These are phyloP conservation scores for Thalassaphorura encarpata DNA, from an alignment of 1,140 invertebrate species.

Conservation along the genomic window DNA sequence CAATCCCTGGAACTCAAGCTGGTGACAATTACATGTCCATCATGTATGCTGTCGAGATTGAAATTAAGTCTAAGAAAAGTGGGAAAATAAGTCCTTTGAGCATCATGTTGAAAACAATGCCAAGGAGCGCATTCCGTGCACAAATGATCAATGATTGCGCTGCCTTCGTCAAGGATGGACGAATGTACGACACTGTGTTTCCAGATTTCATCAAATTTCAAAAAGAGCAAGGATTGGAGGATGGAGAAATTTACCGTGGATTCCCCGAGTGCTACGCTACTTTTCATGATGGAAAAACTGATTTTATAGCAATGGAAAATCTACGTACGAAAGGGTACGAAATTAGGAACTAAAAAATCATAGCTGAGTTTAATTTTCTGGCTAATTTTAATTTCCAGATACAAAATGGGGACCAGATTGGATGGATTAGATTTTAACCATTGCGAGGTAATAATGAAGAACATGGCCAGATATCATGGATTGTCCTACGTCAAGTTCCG, in stretches of 20 bases:
- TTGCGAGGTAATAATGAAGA: constrained; percentile 23
- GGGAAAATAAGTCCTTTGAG: not conserved
- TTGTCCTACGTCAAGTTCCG: constrained; percentile 36
- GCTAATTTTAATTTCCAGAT: constrained; percentile 1
- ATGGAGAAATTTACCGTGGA: not conserved
- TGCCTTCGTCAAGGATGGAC: constrained; percentile 14
- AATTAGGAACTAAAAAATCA: no score
- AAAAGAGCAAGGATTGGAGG: not conserved
- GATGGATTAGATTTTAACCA: constrained; percentile 14
- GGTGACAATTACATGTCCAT: constrained; percentile 45
- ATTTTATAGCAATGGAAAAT: not conserved
- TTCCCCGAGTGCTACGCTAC: constrained; percentile 6
- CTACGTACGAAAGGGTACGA: not conserved
- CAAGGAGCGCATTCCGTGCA: constrained; percentile 3
- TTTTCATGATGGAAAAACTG: not conserved
- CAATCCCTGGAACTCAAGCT: constrained; percentile 38
- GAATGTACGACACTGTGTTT: constrained; percentile 12
- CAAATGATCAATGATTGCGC: constrained; percentile 8
- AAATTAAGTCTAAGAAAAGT: constrained; percentile 12
- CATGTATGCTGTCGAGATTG: constrained; percentile 36
- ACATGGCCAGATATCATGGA: constrained; percentile 38
- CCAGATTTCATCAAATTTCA: constrained; percentile 9
- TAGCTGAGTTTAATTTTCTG: not conserved
- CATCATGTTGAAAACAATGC: constrained; percentile 19
- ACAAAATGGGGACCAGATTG: constrained; percentile 10